Conservation (phyloP, 2,797 vertebrate genomes). For the Muscicapa comitata region DNA sequence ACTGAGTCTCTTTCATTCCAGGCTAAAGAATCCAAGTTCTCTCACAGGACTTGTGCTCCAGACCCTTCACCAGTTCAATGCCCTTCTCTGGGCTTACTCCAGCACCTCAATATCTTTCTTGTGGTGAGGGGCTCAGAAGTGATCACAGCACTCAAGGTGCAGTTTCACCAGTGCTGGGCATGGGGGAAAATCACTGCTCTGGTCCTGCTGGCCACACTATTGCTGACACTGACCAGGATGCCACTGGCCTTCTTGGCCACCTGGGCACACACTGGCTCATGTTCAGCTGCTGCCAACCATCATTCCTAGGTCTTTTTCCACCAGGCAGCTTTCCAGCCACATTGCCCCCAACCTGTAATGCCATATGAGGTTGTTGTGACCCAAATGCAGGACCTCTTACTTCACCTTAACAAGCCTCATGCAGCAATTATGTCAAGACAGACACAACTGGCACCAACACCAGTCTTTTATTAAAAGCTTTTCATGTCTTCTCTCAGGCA, state of each 20-base stretch:
- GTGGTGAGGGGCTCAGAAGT: neutral
- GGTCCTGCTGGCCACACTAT: neutral
- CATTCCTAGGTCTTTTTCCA: neutral
- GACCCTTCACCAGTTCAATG: neutral
- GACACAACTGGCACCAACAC: too few species aligned
- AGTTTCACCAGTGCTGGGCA: neutral
- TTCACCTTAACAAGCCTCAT: neutral
- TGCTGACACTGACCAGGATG: neutral
- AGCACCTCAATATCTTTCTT: neutral
- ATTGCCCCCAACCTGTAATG: fast-evolving
- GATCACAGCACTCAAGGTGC: fast-evolving
- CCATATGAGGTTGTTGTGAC: fast-evolving
- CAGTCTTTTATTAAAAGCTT: too few species aligned
- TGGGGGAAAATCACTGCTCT: fast-evolving
- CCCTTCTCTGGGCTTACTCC: neutral
- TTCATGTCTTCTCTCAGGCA: too few species aligned
- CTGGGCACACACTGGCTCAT: fast-evolving
- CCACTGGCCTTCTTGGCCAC: neutral
- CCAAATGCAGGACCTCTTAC: neutral
- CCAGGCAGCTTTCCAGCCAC: neutral
- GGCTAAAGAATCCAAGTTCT: neutral
- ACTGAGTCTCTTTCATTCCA: neutral
- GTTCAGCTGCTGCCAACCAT: neutral
- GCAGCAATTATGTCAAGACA: too few species aligned
- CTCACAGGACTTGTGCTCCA: neutral